These are phyloP conservation scores for Manis pentadactyla DNA, from an alignment of 2,797 vertebrate genomes.

Conservation along the genomic window DNA sequence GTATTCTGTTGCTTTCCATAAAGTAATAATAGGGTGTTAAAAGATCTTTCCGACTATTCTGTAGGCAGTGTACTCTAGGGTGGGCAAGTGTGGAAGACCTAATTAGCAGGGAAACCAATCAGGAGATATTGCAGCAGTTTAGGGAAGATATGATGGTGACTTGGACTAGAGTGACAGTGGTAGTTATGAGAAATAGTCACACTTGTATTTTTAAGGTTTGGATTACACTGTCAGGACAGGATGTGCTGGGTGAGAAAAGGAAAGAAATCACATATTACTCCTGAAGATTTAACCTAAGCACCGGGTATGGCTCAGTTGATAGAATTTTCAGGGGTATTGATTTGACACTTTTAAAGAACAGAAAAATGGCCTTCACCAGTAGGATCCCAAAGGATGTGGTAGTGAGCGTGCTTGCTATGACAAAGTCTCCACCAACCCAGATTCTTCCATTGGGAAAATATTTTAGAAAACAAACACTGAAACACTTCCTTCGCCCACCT, in stretches of 20 bases:
- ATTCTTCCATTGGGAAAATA: background rate
- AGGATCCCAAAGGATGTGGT: background rate
- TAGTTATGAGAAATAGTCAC: background rate
- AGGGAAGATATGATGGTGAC: background rate
- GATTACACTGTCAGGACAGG: background rate
- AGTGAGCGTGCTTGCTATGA: background rate
- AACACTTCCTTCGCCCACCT: background rate
- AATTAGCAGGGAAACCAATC: background rate
- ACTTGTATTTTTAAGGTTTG: background rate
- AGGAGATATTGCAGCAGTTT: background rate
- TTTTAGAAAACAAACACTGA: background rate
- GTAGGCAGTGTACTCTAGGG: background rate
- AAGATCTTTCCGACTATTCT: background rate
- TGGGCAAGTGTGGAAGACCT: background rate
- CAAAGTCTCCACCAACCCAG: background rate
- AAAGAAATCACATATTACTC: background rate
- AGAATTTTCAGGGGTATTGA: background rate
- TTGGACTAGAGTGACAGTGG: background rate
- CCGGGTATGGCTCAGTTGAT: background rate
- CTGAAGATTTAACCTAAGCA: background rate
- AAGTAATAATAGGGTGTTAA: background rate
- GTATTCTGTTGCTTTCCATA: background rate
- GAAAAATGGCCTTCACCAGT: background rate
- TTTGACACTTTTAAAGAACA: background rate
- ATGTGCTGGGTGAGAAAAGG: background rate